Evolutionary conservation across 1,140 invertebrate genomes (phyloP), one percentile per base, ranked within the genome.

Genomic region (Drosophila sp.): DNA sequence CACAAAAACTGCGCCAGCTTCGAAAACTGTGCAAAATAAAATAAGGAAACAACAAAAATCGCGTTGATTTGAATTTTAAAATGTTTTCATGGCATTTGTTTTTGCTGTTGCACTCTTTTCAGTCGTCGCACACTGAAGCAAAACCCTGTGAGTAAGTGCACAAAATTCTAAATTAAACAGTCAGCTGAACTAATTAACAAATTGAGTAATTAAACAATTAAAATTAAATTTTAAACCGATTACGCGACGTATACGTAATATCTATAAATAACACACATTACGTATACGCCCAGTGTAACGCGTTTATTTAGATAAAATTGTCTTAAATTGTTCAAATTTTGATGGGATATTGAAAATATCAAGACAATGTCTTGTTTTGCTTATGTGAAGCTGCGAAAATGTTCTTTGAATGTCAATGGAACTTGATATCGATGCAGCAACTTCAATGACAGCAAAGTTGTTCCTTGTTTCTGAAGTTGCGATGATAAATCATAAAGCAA

Each of bases 51-150:
- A 81, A 71, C 70, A 75, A 58, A 84, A 67, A 86, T 87, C 83
- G 82, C 83, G 82, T 87, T 87, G 83, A 87, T 87, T 87, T 87
- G 82, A 87, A 87, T 87, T 87, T 87, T 87, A 87, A 84, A 87
- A 87, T 87, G 83, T 87, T 73, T 79, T 89, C 79, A 76, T 87
- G 78, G 83, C 79, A 76, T 87, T 84, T 86, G 75, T 75, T 78
- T 70, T 70, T 80, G 14, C 41, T 54, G 41, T 41, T 48, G 56
- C 73, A 61, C 53, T 38, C n/a, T 13, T 38, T 3, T 34, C 40
- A 16, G 32, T 7, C 16, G 40, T 0, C 46, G 70, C 71, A 74
- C 65, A 62, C 58, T 74, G 65, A 66, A 18, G 7, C 58, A 29
- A 67, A 46, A 38, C 8, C 6, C 16, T 6, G 32, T 32, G 29